Percentiles rank a stretch among this genome's conserved stretches.
phyloP scores from a whole-genome alignment of 1,140 invertebrate species.

The Euwallacea fornicatus region DNA sequence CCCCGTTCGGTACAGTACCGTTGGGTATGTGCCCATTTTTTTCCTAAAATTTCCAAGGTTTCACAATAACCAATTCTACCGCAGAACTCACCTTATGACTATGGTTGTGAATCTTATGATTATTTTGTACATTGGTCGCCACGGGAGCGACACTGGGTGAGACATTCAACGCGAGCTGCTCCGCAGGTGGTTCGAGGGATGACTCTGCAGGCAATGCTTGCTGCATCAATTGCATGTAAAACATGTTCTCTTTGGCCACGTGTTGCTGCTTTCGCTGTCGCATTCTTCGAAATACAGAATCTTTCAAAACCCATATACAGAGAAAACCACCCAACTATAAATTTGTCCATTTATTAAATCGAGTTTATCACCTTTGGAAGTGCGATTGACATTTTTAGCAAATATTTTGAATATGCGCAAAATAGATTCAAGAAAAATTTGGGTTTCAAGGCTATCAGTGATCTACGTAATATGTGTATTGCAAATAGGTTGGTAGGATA shows the following conservation, averaged over 20 bases:
- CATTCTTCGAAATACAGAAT: conserved; percentile 61
- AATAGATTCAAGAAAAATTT: too few relatives aligned
- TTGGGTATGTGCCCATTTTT: conserved; percentile 52
- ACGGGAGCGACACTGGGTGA: conserved; percentile 20
- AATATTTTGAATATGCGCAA: background rate
- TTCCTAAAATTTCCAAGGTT: conserved; percentile 30
- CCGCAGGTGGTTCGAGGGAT: conserved; percentile 60
- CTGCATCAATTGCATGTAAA: conserved; percentile 89
- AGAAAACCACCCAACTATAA: background rate
- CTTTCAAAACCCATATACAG: background rate
- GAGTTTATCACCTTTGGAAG: background rate
- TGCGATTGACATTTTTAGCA: background rate
- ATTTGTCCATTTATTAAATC: background rate
- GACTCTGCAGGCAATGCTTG: conserved; percentile 83
- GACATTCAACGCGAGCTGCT: conserved; percentile 24
- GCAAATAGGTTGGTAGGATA: too few relatives aligned
- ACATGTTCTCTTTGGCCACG: conserved; percentile 93
- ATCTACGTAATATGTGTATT: too few relatives aligned
- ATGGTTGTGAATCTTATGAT: conserved; percentile 41
- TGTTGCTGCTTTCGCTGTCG: conserved; percentile 89
- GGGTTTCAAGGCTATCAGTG: too few relatives aligned
- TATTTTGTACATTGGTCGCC: conserved; percentile 44
- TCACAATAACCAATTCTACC: background rate
- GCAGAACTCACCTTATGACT: conserved; percentile 36
- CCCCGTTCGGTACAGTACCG: conserved; percentile 45